Conservation (phyloP, 1,140 invertebrate species). For the Steinernema khuongi region DNA sequence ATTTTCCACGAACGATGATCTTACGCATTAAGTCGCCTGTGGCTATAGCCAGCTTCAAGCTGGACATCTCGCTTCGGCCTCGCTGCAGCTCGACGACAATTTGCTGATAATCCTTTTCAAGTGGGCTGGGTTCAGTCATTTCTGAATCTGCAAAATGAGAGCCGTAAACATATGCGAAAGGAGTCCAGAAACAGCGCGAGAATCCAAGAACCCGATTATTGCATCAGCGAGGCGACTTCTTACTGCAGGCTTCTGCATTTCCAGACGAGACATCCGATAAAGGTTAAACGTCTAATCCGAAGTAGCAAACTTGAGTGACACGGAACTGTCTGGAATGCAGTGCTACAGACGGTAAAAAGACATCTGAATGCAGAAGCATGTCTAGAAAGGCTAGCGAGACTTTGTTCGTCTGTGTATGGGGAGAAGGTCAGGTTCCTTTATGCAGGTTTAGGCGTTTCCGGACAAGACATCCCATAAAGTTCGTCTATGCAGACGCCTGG, state of each 20-base stretch:
- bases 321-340: not conserved
- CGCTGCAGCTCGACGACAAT: not conserved
- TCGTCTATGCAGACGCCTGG: not conserved
- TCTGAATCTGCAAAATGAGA: no score
- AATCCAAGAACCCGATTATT: not conserved
- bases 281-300: no score
- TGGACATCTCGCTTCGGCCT: not conserved
- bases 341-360: not conserved
- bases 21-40: not conserved
- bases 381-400: not conserved
- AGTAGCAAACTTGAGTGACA: not conserved
- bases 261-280: not conserved
- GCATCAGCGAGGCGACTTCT: not conserved
- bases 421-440: no score
- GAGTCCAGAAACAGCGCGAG: not conserved
- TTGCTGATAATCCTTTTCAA: not conserved
- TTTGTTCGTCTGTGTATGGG: no score
- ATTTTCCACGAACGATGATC: not conserved
- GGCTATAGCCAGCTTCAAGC: not conserved
- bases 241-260: no score
- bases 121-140: not conserved
- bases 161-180: no score
- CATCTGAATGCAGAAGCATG: not conserved
- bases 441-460: no score
- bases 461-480: not conserved